Evolutionary conservation across 2,113 vertebrate genomes (phyloP), one percentile per base, ranked within the genome.

Genomic region (Plectropomus leopardus): DNA sequence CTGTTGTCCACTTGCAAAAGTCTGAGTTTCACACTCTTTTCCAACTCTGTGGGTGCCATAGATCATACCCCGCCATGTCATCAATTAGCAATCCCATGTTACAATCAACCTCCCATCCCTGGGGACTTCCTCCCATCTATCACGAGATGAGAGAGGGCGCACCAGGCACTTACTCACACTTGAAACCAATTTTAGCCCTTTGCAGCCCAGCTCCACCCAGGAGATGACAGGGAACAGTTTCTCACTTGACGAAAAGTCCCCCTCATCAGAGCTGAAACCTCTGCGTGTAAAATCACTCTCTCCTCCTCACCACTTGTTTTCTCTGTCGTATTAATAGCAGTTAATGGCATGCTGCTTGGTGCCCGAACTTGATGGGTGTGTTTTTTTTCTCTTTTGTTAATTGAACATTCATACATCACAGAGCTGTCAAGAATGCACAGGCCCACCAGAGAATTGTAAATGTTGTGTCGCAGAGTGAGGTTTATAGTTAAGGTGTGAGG

Each of bases 171-270:
- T 82, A 91, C 91, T 92, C 90, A 93, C 90, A 89, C 86, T 93
- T 93, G 92, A 92, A 93, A 92, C 86, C 90, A 94, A 93, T 94
- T 93, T 91, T 77, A 90, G 75, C 72, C 77, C 72, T 84, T 80
- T 84, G 68, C 72, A 68, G 84, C 68, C 19, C 79, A 26, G 78
- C 88, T 88, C 86, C 88, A 85, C 89, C 89, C 87, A 86, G 73
- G 71, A 82, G 72, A 87, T 86, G 87, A 89, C 88, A 83, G 82
- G 74, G 44, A 88, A 81, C 79, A 55, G 45, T 89, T 90, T 86
- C 85, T 87, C 78, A 84, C 76, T 87, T 83, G 85, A 92, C 78
- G 63, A 85, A 88, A 91, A 86, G 84, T 88, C 79, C 80, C 86
- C 36, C 67, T 93, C 78, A 93, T 88, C 59, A 68, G 64, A 67